Base-by-base conservation (phyloP, 2,888 invertebrate genomes). In the Eristalis tenax region DNA sequence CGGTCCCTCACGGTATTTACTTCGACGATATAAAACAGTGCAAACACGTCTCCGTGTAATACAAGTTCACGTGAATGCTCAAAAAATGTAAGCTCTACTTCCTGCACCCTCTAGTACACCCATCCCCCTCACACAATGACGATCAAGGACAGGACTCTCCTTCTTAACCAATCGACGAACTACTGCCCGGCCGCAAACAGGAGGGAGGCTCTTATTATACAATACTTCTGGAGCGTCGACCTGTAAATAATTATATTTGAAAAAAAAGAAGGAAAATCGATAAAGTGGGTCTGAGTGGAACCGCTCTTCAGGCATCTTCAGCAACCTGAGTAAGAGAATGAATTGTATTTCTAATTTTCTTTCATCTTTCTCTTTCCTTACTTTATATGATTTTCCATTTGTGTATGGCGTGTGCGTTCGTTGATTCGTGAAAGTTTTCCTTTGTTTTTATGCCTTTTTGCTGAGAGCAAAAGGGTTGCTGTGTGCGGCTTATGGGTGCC, bases 221-320 rank as follows among this genome's bases (percentile, higher is more conserved):
- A 79, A 78, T 86, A 83, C 87, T 76, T 76, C 65, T 83, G 80
- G 87, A 87, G 79, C 87, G 83, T 87, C 87, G 87, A 87, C 87
- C 83, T 83, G 87, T 83, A 69, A 87, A 87, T 87, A 83, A 87
- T 83, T 87, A 83, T 80, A 79, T 87, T 87, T 59, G 38, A 63
- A 35, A 56, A 38, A n/a, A 43, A 32, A 59, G 26, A 61, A 74
- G 69, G 50, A 74, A 83, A 87, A 87, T 87, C 87, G 76, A 87
- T 87, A 80, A 80, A 83, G 83, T 87, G 79, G 87, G 87, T 87
- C 87, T 87, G 86, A 86, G 86, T 86, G 86, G 86, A 83, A 76
- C 56, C 77, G 43, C 74, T 56, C 86, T 71, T 38, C 66, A 82
- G 82, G 82, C 82, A 82, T 78, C 86, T 74, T 78, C 82, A 79